A percentile compares a stretch with the other conserved stretches of the same genome.
Evolutionary conservation across 1,140 invertebrate genomes (phyloP).

Genomic region (Drosophila burlai): DNA sequence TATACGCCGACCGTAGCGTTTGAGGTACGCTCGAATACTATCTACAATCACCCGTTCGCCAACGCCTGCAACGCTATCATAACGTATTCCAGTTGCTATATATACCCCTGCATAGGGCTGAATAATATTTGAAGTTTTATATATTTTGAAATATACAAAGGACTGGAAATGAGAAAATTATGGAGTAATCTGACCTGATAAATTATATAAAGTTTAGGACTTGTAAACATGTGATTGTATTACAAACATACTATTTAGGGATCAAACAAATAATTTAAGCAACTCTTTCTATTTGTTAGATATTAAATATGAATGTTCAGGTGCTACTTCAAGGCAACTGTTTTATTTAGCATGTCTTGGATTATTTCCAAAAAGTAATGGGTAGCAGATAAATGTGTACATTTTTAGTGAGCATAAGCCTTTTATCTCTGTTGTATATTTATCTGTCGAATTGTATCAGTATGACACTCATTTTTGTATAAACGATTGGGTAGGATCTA

Average conservation of each 20-base stretch:
- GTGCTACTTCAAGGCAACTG: not conserved
- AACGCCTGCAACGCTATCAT: not conserved
- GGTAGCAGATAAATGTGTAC: not conserved
- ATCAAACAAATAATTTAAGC: too few relatives aligned
- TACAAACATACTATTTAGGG: too few relatives aligned
- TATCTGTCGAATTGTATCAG: not conserved
- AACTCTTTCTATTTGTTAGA: not conserved
- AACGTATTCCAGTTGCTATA: not conserved
- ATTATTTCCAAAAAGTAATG: not conserved
- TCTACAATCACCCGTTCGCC: not conserved
- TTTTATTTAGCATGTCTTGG: not conserved
- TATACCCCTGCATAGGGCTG: not conserved
- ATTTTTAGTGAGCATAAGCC: not conserved
- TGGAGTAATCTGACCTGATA: too few relatives aligned
- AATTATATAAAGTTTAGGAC: not conserved
- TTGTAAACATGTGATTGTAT: not conserved
- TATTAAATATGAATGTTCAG: not conserved
- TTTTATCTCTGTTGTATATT: not conserved
- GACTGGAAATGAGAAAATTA: too few relatives aligned
- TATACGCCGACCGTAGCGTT: not conserved
- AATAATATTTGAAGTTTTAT: too few relatives aligned
- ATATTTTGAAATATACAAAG: too few relatives aligned
- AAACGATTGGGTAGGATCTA: not conserved
- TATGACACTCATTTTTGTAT: not conserved
- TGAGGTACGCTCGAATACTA: slow-evolving; percentile 5